Percentiles rank a stretch among this genome's conserved stretches.
phyloP scores from a whole-genome alignment of 2,888 invertebrate species.

The Scelioninae gen. 1 region DNA sequence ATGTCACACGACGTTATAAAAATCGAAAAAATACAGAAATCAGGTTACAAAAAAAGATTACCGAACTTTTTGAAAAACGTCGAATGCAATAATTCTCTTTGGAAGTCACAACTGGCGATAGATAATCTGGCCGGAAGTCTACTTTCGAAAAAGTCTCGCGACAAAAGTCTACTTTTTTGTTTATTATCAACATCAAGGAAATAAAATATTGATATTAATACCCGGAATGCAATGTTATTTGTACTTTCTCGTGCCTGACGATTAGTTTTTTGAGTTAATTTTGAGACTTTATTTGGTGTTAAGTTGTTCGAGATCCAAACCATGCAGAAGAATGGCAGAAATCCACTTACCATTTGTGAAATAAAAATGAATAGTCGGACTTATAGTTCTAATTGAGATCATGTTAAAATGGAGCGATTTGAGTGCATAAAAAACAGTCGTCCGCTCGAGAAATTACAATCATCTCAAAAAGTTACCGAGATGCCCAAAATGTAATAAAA shows the following conservation, averaged over 20 bases:
- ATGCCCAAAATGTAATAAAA: conserved; percentile 4
- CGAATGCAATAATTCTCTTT: conserved; percentile 73
- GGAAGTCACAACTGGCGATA: conserved; percentile 78
- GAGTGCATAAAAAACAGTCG: conserved; percentile 41
- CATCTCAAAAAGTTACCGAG: conserved; percentile 21
- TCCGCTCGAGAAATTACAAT: conserved; percentile 52
- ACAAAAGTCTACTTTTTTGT: conserved; percentile 29
- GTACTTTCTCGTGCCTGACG: conserved; percentile 54
- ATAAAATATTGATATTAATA: neutral
- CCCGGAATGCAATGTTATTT: conserved; percentile 46
- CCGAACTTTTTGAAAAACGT: neutral
- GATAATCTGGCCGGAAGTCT: conserved; percentile 71
- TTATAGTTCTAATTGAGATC: conserved; percentile 9
- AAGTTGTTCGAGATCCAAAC: conserved; percentile 25
- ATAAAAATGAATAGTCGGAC: conserved; percentile 3
- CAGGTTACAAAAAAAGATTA: neutral
- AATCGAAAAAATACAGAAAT: too few relatives aligned
- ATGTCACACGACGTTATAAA: conserved; percentile 28
- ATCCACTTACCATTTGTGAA: conserved; percentile 35
- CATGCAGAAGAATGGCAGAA: conserved; percentile 25
- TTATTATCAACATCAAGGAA: neutral
- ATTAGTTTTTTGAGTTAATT: conserved; percentile 20
- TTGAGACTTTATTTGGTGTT: conserved; percentile 8
- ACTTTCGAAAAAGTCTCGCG: conserved; percentile 35
- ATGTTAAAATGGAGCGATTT: neutral